Conservation (phyloP, 1,140 invertebrate genomes). For the Bombus pascuorum region DNA sequence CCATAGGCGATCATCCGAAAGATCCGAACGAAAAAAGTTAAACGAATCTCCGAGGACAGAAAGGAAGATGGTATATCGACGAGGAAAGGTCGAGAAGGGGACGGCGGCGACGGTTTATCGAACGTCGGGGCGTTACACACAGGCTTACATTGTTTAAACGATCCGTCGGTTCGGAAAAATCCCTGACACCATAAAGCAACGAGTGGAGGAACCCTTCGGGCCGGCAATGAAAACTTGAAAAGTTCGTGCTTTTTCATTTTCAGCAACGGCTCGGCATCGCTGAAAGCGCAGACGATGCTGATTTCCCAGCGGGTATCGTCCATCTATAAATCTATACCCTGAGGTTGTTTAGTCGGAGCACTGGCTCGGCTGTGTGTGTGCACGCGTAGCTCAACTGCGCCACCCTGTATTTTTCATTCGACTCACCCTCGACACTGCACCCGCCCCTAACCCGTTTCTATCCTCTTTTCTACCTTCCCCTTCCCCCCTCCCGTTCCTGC, state of each 20-base stretch:
- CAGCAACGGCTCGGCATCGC: constrained; percentile 34
- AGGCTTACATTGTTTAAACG: constrained; percentile 42
- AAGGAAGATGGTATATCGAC: not conserved
- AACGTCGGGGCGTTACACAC: not conserved
- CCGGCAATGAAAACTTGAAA: constrained; percentile 69
- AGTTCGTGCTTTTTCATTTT: constrained; percentile 60
- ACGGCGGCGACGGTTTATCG: not conserved
- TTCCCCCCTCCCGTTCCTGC: not conserved
- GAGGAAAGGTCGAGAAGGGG: not conserved
- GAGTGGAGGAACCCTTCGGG: constrained; percentile 16
- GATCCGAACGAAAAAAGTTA: not conserved
- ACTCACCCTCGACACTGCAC: not conserved
- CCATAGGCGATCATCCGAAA: not conserved
- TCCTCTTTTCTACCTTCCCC: not conserved
- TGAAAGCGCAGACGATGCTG: constrained; percentile 69
- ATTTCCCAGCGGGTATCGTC: constrained; percentile 72
- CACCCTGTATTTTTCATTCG: constrained; percentile 61
- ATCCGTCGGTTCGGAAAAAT: constrained; percentile 21
- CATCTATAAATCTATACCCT: constrained; percentile 74
- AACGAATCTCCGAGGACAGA: constrained; percentile 11
- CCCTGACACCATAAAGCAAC: constrained; percentile 12
- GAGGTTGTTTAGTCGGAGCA: constrained; percentile 61
- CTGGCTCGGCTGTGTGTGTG: not conserved
- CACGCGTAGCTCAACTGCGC: constrained; percentile 17
- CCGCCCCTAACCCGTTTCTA: not conserved